phyloP scores from a whole-genome alignment of 2,888 invertebrate genomes.

The Acanthoscelides obtectus region DNA sequence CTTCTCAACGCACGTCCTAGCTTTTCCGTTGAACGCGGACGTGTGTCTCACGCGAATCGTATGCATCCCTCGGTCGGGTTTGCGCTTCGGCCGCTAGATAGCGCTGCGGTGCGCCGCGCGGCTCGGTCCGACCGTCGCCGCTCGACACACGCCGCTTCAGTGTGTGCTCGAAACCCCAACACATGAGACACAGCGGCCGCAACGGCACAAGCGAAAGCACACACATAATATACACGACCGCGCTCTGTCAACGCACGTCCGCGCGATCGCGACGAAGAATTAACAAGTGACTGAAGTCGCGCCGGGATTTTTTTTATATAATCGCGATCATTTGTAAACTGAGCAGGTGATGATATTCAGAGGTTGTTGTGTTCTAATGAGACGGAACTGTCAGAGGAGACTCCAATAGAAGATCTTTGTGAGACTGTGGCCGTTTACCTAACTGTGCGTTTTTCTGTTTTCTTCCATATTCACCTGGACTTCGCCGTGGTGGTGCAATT shows the following conservation, averaged over 20 bases:
- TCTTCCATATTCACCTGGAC: neutral
- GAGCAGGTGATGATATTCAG: neutral
- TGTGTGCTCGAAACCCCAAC: slow-evolving; percentile 48
- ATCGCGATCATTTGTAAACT: neutral
- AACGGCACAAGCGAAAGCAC: neutral
- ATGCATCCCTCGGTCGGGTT: neutral
- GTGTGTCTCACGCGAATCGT: slow-evolving; percentile 44
- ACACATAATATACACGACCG: neutral
- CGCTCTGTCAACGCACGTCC: neutral
- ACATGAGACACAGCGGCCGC: slow-evolving; percentile 26
- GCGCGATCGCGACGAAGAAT: neutral
- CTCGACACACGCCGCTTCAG: slow-evolving; percentile 40
- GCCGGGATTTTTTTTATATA: neutral
- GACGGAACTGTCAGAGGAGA: neutral
- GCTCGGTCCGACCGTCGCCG: neutral
- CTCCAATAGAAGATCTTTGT: neutral
- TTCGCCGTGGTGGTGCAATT: slow-evolving; percentile 10
- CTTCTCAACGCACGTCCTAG: slow-evolving; percentile 18
- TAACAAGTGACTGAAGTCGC: neutral
- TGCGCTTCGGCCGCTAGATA: neutral
- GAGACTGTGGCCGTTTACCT: neutral
- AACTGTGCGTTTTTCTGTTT: neutral
- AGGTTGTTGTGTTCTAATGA: neutral
- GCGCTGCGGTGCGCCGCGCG: neutral
- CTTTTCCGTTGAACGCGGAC: slow-evolving; percentile 49